Evolutionary conservation across 1,140 invertebrate genomes (phyloP), one percentile per base, ranked within the genome.

Genomic region (Aphidius gifuensis): DNA sequence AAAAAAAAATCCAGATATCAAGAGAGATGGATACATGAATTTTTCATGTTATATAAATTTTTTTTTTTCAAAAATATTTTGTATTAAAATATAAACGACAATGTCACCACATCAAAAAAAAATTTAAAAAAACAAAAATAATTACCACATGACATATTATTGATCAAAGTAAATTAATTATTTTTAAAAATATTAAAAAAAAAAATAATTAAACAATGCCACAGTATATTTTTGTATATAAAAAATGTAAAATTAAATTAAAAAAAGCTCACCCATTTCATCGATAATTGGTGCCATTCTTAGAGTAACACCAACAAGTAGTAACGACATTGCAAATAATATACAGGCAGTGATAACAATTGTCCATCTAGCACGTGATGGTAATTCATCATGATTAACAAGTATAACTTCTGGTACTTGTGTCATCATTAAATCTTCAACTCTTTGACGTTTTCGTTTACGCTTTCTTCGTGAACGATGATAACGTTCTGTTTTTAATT

Each of bases 241-340:
- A 11, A 7, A 38, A 50, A 50, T 47, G 23, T 16, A 57, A 21
- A 11, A 50, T 46, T 38, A 55, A 55, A 42, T 55, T 8, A 4
- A 58, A 9, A 38, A 45, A 42, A 39, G 9, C 90, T 90, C 78
- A 95, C 92, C 92, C 88, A 95, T 92, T 72, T 94, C 92, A 73
- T 95, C 93, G 67, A 95, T 95, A 56, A 95, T 87, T 1, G 93
- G 93, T 4, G 92, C 92, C 90, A 95, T 93, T 44, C 92, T 80
- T 4, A 95, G 81, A 0, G 92, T 95, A 46, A 94, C 87, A 3
- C 92, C 92, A n/a, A 95, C 92, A 21, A 94, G 81, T 58, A 94
- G 82, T 64, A 95, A 85, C 72, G 92, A 93, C 82, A 94, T 91
- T 64, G 92, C 87, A 11, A 94, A 84, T 44, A 95, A 83, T 48